Evolutionary conservation across 1,140 invertebrate genomes (phyloP).

Genomic region (Papilio xuthus): DNA sequence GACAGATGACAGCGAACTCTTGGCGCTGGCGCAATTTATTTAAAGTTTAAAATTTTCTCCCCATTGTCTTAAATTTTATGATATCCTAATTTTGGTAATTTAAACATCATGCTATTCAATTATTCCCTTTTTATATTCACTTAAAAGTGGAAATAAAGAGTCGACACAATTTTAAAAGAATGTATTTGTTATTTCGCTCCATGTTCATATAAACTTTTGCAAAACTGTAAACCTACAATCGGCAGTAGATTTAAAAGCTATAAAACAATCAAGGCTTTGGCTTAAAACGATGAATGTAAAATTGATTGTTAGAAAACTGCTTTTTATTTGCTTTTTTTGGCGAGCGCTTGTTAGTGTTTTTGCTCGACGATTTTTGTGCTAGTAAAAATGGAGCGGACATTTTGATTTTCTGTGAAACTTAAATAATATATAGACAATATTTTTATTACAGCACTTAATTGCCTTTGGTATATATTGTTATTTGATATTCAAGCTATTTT

Average conservation of each 20-base stretch:
- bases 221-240: conserved; percentile 3
- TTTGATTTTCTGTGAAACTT: background rate
- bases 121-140: too few species aligned
- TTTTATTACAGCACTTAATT: background rate
- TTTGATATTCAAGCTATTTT: too few species aligned
- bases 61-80: too few species aligned
- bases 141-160: too few species aligned
- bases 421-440: background rate
- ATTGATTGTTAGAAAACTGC: conserved; percentile 26
- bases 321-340: conserved; percentile 25
- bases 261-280: conserved; percentile 25
- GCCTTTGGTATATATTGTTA: too few species aligned
- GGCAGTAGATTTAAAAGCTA: conserved; percentile 2
- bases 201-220: conserved; percentile 1
- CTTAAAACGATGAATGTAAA: conserved; percentile 25
- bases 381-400: background rate
- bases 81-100: too few species aligned
- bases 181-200: background rate
- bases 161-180: background rate
- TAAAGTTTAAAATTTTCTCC: too few species aligned
- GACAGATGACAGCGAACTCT: too few species aligned
- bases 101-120: too few species aligned
- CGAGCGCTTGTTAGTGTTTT: conserved; percentile 17
- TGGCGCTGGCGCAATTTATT: too few species aligned
- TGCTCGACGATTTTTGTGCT: conserved; percentile 10